Evolutionary conservation across 2,888 invertebrate genomes (phyloP), one percentile per base, ranked within the genome.

Genomic region (Eulithis testata): DNA sequence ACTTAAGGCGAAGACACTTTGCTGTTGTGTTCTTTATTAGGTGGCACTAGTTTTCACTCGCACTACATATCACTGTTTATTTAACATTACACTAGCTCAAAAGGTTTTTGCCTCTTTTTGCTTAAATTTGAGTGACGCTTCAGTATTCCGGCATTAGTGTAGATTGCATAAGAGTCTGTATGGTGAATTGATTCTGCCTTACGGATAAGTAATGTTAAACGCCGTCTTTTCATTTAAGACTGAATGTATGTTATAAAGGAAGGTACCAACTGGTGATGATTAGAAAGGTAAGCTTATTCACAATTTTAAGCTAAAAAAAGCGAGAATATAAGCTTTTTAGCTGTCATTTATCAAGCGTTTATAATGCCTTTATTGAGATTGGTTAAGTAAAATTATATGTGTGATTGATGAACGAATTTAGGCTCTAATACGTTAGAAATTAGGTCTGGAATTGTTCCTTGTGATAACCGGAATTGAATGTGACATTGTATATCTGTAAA

Each of bases 161-260:
- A 31, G 31, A 5, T 31, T 31, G 31, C 54, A 3, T 43, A 44
- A 43, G 40, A 27, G 40, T 54, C 27, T 43, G 40, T 55, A 44
- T 54, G 21, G 44, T n/a, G 3, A 55, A 11, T 21, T 80, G 56
- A 62, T 65, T 71, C 50, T 75, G 81, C 80, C 66, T 71, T 70
- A 66, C 56, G 51, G 57, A 60, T 68, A 65, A 52, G 58, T 66
- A 65, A 64, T 63, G 1, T 55, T 59, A 49, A 60, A 71, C 73
- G 66, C 74, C 76, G 79, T 82, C 79, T 82, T 81, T 80, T 74
- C 74, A 76, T 45, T 72, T 65, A 66, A 85, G 85, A 85, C 85
- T 85, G 85, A 85, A 77, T 60, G 11, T 77, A 80, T 73, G 63
- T 73, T 70, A 74, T 75, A 73, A 70, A 56, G 65, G 43, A 60